phyloP scores from a whole-genome alignment of 2,888 invertebrate species.

The Ypsolopha sequella region DNA sequence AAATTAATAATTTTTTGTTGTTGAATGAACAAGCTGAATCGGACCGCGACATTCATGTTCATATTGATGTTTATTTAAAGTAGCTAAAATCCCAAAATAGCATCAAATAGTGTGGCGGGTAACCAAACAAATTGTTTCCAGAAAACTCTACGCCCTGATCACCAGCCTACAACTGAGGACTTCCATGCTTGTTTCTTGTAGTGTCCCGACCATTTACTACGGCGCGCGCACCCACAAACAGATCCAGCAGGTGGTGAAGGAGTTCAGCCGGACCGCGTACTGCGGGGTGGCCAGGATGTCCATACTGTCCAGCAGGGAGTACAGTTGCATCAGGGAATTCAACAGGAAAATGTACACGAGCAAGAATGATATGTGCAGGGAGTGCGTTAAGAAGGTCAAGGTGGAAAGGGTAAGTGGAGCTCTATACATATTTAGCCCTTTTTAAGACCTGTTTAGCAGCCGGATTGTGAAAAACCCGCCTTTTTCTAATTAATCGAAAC shows the following conservation, averaged over 20 bases:
- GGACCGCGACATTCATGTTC: neutral
- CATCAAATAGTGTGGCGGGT: no score
- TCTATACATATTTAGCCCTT: no score
- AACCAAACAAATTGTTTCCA: conserved; percentile 24
- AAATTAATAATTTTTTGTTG: no score
- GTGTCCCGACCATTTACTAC: conserved; percentile 79
- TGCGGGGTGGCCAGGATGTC: conserved; percentile 70
- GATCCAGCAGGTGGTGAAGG: conserved; percentile 81
- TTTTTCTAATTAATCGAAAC: no score
- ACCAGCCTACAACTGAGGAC: conserved; percentile 39
- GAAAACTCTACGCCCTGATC: conserved; percentile 31
- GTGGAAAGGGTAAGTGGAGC: neutral
- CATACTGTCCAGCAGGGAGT: conserved; percentile 80
- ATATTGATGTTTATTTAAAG: neutral
- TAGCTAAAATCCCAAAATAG: no score
- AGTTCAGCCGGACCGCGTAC: conserved; percentile 77
- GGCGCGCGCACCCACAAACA: conserved; percentile 87
- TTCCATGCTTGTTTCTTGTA: conserved; percentile 48
- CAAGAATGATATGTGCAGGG: conserved; percentile 78
- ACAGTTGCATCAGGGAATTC: conserved; percentile 75
- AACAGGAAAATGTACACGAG: conserved; percentile 45
- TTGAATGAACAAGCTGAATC: no score
- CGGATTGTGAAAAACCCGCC: no score
- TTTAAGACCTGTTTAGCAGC: no score
- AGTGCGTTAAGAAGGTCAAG: conserved; percentile 47